phyloP scores from a whole-genome alignment of 1,140 invertebrate species.

The Zaprionus kolodkinae region DNA sequence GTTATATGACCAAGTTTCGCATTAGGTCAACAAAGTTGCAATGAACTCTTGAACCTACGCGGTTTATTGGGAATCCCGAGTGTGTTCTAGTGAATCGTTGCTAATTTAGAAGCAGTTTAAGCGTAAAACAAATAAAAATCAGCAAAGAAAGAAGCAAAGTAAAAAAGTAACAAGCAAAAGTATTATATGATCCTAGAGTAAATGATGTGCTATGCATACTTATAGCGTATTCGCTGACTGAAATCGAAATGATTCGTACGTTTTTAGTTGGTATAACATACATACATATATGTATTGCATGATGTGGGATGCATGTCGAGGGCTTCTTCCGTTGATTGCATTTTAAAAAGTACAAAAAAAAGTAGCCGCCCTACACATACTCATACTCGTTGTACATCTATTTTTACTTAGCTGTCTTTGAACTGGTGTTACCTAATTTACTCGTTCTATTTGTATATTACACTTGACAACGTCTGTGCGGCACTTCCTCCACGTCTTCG shows the following conservation, averaged over 20 bases:
- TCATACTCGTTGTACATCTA: constrained; percentile 18
- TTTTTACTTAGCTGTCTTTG: constrained; percentile 36
- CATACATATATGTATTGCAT: too few species aligned
- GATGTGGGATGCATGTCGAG: constrained; percentile 21
- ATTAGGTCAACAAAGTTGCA: not conserved
- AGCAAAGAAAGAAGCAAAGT: not conserved
- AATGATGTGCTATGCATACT: not conserved
- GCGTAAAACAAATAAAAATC: not conserved
- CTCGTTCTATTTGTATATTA: constrained; percentile 18
- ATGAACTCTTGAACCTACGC: not conserved
- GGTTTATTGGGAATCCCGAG: not conserved
- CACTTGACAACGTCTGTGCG: constrained; percentile 50
- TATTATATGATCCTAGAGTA: not conserved
- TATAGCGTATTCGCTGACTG: not conserved
- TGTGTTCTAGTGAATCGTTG: not conserved
- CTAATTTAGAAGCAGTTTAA: constrained; percentile 20
- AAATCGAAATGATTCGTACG: not conserved
- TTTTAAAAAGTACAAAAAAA: constrained; percentile 27
- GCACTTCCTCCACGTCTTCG: constrained; percentile 34
- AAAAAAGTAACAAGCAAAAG: not conserved
- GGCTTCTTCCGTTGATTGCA: constrained; percentile 10
- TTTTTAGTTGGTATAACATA: constrained; percentile 6
- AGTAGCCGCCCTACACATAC: not conserved
- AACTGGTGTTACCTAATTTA: constrained; percentile 36
- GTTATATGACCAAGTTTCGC: not conserved